Percentiles rank a stretch among this genome's conserved stretches.
Evolutionary conservation across 2,797 vertebrate species (phyloP).

Genomic region (Peromyscus aztecus): DNA sequence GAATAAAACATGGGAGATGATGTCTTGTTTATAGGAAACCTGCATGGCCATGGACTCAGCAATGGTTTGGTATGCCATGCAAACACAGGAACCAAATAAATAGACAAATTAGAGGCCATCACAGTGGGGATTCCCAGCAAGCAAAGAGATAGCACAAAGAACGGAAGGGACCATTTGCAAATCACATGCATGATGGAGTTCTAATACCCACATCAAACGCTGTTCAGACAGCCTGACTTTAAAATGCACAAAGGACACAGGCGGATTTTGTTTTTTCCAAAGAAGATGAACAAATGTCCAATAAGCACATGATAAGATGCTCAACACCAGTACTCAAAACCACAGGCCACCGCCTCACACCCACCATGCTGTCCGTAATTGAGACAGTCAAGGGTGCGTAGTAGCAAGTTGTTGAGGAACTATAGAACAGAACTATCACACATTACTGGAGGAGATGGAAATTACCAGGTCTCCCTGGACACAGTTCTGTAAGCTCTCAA

Average conservation of each 20-base stretch:
- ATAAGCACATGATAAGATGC: neutral
- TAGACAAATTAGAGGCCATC: neutral
- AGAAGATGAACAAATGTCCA: neutral
- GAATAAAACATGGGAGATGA: neutral
- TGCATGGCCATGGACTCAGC: neutral
- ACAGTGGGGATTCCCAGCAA: neutral
- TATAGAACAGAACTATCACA: neutral
- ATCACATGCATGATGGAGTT: neutral
- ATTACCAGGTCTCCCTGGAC: neutral
- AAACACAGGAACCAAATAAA: neutral
- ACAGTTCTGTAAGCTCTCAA: neutral
- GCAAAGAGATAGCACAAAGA: neutral
- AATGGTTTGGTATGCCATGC: neutral
- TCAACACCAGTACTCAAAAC: neutral
- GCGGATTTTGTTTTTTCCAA: neutral
- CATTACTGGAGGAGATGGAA: neutral
- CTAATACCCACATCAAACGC: neutral
- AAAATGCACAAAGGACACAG: neutral
- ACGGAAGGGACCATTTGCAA: neutral
- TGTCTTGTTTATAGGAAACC: neutral
- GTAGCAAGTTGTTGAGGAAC: neutral
- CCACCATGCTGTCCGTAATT: neutral
- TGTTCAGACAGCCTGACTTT: neutral
- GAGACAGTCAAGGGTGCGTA: neutral
- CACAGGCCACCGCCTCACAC: neutral